These are phyloP conservation scores for Peromyscus polionotus DNA, from an alignment of 2,113 vertebrate genomes.

Conservation along the genomic window DNA sequence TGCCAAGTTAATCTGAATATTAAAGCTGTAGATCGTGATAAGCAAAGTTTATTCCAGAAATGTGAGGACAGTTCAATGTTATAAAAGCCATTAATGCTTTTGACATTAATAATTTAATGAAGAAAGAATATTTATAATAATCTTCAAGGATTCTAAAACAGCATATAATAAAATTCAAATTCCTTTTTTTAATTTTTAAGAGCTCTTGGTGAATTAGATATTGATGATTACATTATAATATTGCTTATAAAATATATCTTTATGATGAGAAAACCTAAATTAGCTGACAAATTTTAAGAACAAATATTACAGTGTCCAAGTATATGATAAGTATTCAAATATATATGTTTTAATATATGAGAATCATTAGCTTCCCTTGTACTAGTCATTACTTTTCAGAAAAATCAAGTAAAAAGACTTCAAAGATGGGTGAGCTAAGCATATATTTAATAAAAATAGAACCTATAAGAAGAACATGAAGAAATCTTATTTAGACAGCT, in stretches of 20 bases:
- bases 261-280: constrained; percentile 30
- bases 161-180: constrained; percentile 57
- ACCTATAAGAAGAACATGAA: background rate
- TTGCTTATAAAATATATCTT: background rate
- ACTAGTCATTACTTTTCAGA: background rate
- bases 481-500: background rate
- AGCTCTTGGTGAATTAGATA: constrained; percentile 55
- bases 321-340: background rate
- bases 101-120: constrained; percentile 69
- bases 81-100: constrained; percentile 52
- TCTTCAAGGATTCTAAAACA: constrained; percentile 20
- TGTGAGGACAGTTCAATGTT: constrained; percentile 49
- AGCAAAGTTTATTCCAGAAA: constrained; percentile 56
- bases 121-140: background rate
- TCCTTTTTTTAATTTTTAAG: constrained; percentile 60
- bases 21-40: background rate
- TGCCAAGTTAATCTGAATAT: background rate
- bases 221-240: constrained; percentile 28
- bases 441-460: background rate
- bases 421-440: background rate
- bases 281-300: background rate
- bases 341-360: background rate
- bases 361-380: background rate
- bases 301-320: background rate
- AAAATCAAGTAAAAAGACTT: background rate